Evolutionary conservation across 1,140 invertebrate species (phyloP), one percentile per base, ranked within the genome.

Genomic region (Drosophila grimshawi): DNA sequence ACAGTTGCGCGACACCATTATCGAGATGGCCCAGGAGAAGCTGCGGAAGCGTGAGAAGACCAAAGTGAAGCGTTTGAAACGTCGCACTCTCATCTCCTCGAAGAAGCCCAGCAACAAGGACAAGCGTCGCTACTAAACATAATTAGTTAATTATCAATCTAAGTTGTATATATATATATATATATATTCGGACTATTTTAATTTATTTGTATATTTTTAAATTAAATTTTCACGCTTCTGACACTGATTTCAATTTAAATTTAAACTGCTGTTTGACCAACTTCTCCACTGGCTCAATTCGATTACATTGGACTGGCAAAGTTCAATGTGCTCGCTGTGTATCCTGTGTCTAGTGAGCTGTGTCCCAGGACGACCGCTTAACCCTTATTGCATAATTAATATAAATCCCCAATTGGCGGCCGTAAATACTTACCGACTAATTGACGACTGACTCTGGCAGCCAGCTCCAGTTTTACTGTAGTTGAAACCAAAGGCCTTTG

Each of bases 21-120:
- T 89, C 3, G 49, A 90, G 19, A 51, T 81, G 48, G 86, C 85
- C 11, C 70, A 85, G 48, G 75, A 90, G 45, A 86, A 78, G 62
- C 30, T 85, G 32, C 77, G 74, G 27, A 81, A 53, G 29, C 71
- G 78, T 0, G 68, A 76, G 1, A 80, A 90, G 41, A 89, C 63
- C 30, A 89, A 81, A 5, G 11, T 89, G 5, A 89, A 89, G 55
- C 86, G 85, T 5, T 52, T 89, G 32, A 85, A 85, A 41, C 80
- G 85, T 0, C 85, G 85, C 39, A 85, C 86, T 0, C 52, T 89
- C 33, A 89, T 89, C 37, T 89, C 85, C 46, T 89, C 85, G 5
- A 89, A 89, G 43, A 89, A 89, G 30, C 85, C 85, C 32, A 89
- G 85, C 59, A 89, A 81, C n/a, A 89, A 89, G 59, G 57, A 76